Evolutionary conservation across 2,797 vertebrate genomes (phyloP).

Genomic region (Lithobates pipiens): DNA sequence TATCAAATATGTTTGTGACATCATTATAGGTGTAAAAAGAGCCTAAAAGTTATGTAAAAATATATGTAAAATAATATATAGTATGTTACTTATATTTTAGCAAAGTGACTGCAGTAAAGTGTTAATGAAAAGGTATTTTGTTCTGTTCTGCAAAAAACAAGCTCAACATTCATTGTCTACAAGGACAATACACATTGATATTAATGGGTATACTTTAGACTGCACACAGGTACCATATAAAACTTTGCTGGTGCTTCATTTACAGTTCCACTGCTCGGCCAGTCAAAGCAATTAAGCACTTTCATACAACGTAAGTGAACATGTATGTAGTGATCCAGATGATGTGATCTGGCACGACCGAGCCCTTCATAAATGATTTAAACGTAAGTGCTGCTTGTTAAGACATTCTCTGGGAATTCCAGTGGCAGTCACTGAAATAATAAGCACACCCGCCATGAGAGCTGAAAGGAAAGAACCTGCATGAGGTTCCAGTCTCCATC

Average conservation of each 20-base stretch:
- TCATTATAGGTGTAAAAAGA: too few relatives aligned
- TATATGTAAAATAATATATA: too few relatives aligned
- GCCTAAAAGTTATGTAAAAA: too few relatives aligned
- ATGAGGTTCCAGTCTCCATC: neutral
- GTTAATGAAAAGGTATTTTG: too few relatives aligned
- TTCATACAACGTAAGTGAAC: neutral
- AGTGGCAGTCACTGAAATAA: conserved; percentile 10
- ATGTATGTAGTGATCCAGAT: conserved; percentile 44
- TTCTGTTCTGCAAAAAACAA: too few relatives aligned
- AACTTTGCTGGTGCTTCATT: neutral
- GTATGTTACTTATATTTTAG: too few relatives aligned
- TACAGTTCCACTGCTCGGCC: conserved; percentile 7
- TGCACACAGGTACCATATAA: neutral
- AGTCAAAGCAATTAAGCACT: conserved; percentile 10
- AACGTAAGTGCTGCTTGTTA: conserved; percentile 15
- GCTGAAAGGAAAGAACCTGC: neutral
- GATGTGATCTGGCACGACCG: conserved; percentile 37
- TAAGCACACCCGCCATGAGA: conserved; percentile 27
- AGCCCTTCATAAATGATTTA: conserved; percentile 49
- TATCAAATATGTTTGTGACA: too few relatives aligned
- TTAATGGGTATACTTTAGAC: neutral
- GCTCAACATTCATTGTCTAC: neutral
- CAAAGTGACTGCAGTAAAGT: too few relatives aligned
- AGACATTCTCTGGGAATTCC: conserved; percentile 14
- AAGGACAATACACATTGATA: neutral